phyloP scores from a whole-genome alignment of 2,797 vertebrate species.

The Erethizon dorsatum region DNA sequence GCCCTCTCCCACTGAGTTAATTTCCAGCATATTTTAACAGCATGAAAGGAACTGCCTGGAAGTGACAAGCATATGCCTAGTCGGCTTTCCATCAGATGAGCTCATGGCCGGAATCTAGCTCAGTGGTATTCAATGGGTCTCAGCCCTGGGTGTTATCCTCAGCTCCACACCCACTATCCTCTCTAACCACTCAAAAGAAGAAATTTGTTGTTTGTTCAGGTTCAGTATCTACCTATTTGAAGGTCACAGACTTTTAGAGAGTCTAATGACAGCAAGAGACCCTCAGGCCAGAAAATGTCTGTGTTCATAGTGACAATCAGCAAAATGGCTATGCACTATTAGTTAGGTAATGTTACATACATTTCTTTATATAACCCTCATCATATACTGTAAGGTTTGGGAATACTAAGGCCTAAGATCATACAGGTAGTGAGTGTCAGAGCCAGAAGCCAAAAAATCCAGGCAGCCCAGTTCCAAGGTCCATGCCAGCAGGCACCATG shows the following conservation, averaged over 20 bases:
- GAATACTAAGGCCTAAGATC: not conserved
- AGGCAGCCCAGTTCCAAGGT: not conserved
- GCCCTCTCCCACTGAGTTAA: not conserved
- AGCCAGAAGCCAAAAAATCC: not conserved
- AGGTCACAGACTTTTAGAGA: not conserved
- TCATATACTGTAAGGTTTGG: not conserved
- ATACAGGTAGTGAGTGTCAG: not conserved
- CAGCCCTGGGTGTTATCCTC: not conserved
- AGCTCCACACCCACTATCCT: not conserved
- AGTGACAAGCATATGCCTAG: not conserved
- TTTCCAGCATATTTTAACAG: not conserved
- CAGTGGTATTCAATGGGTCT: not conserved
- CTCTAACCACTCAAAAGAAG: not conserved
- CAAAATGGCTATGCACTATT: not conserved
- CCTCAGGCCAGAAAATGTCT: not conserved
- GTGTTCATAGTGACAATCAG: not conserved
- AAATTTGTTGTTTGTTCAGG: not conserved
- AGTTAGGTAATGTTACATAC: not conserved
- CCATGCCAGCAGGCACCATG: fast-evolving
- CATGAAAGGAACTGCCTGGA: not conserved
- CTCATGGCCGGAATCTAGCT: not conserved
- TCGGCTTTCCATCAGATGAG: not conserved
- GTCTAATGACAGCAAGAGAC: not conserved
- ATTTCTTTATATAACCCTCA: not conserved
- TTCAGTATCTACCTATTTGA: not conserved